Conservation (phyloP, 2,888 invertebrate genomes). For the Macrosiphum euphorbiae region DNA sequence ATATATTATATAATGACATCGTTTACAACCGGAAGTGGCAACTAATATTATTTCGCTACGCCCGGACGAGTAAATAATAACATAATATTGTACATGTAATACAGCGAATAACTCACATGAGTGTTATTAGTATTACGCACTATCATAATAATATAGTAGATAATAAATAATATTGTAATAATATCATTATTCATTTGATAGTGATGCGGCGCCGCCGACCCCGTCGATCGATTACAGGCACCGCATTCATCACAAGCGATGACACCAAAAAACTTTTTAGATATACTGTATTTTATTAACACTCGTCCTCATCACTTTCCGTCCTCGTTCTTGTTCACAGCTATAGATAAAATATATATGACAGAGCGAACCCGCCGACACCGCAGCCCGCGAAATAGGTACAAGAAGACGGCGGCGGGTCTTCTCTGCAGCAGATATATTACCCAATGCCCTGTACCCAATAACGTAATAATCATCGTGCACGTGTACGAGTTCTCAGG, state of each 20-base stretch:
- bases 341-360: neutral
- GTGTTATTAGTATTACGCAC: neutral
- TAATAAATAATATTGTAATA: neutral
- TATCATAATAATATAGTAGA: neutral
- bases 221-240: neutral
- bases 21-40: constrained; percentile 15
- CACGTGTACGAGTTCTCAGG: constrained; percentile 27
- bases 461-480: neutral
- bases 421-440: neutral
- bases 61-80: neutral
- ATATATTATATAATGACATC: constrained; percentile 12
- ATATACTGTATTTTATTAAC: neutral
- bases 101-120: neutral
- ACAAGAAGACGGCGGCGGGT: neutral
- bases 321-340: neutral
- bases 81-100: neutral
- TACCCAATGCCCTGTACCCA: neutral
- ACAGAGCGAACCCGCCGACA: neutral
- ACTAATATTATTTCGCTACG: neutral
- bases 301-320: neutral
- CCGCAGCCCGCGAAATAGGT: neutral
- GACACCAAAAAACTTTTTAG: neutral
- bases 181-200: neutral
- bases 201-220: neutral
- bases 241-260: neutral